Evolutionary conservation across 64 coral and sea anemone species (phyloP).

Genomic region (Cladopsammia gracilis): DNA sequence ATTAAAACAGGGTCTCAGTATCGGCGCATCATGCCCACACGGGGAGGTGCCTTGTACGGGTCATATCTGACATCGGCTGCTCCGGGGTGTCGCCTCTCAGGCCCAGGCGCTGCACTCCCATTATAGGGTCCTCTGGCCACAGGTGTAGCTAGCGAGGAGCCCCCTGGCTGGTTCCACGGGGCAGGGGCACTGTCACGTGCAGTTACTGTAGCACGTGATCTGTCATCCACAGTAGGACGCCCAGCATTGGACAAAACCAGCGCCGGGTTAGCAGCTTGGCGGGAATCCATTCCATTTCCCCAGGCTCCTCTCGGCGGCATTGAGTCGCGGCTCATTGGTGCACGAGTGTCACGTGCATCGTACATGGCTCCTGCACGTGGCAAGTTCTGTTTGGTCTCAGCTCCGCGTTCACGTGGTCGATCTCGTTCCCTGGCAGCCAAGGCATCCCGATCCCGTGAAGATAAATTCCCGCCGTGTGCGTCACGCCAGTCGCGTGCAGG

Average conservation of each 20-base stretch:
- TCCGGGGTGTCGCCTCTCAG: slow-evolving; percentile 81
- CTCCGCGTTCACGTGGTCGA: slow-evolving; percentile 70
- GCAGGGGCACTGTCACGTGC: slow-evolving; percentile 52
- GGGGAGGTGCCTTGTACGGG: slow-evolving; percentile 82
- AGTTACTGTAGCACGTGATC: slow-evolving; percentile 67
- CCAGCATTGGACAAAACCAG: slow-evolving; percentile 52
- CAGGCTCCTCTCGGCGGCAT: slow-evolving; percentile 79
- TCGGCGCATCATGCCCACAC: slow-evolving; percentile 74
- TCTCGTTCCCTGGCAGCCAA: slow-evolving; percentile 71
- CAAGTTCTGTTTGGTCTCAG: slow-evolving; percentile 38
- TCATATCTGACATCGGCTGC: slow-evolving; percentile 82
- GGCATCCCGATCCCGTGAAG: slow-evolving; percentile 69
- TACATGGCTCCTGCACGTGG: slow-evolving; percentile 60
- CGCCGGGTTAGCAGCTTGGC: slow-evolving; percentile 29
- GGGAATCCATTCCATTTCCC: slow-evolving; percentile 59
- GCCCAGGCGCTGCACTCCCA: slow-evolving; percentile 61
- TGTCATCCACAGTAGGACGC: slow-evolving; percentile 72
- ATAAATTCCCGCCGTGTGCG: slow-evolving; percentile 44
- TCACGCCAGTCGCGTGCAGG: slow-evolving; percentile 85
- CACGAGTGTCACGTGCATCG: slow-evolving; percentile 82
- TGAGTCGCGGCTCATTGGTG: slow-evolving; percentile 77
- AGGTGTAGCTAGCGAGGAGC: slow-evolving; percentile 36
- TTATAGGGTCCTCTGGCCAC: slow-evolving; percentile 57
- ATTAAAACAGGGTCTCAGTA: slow-evolving; percentile 51
- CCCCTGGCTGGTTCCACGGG: slow-evolving; percentile 58